Evolutionary conservation across 2,113 vertebrate species (phyloP).

Genomic region (Symphodus melops): DNA sequence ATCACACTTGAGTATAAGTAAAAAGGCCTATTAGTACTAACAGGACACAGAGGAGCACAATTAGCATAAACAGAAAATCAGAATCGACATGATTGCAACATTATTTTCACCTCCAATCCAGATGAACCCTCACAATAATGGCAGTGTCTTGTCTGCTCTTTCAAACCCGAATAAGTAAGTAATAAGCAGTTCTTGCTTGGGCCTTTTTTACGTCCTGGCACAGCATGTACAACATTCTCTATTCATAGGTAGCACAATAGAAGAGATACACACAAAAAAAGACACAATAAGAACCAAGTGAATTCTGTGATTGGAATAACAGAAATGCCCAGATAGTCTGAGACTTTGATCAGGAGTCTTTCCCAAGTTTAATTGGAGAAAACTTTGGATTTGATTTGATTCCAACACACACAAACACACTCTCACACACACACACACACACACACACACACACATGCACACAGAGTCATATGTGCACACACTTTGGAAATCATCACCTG

Average conservation of each 20-base stretch:
- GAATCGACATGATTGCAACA: no score
- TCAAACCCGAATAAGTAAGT: no score
- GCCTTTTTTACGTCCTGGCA: no score
- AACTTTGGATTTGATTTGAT: conserved; percentile 23
- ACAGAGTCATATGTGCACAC: neutral
- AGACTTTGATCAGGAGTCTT: conserved; percentile 40
- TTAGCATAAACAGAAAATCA: no score
- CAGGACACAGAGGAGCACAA: no score
- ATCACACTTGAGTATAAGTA: no score
- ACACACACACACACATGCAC: neutral
- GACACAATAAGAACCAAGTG: conserved; percentile 17
- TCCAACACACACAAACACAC: neutral
- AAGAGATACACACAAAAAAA: neutral
- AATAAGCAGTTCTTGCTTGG: no score
- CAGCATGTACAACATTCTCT: neutral
- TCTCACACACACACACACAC: neutral
- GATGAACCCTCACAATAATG: no score
- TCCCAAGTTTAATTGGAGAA: conserved; percentile 44
- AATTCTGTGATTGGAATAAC: conserved; percentile 30
- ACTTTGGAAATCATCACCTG: conserved; percentile 37
- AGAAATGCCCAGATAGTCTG: conserved; percentile 2
- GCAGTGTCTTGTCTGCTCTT: no score
- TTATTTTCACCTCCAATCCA: no score
- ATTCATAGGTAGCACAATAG: conserved; percentile 7
- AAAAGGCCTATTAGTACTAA: no score